A percentile compares a stretch with the other conserved stretches of the same genome.
Conservation (phyloP, 2,113 vertebrate species). For the Sapayoa aenigma region DNA sequence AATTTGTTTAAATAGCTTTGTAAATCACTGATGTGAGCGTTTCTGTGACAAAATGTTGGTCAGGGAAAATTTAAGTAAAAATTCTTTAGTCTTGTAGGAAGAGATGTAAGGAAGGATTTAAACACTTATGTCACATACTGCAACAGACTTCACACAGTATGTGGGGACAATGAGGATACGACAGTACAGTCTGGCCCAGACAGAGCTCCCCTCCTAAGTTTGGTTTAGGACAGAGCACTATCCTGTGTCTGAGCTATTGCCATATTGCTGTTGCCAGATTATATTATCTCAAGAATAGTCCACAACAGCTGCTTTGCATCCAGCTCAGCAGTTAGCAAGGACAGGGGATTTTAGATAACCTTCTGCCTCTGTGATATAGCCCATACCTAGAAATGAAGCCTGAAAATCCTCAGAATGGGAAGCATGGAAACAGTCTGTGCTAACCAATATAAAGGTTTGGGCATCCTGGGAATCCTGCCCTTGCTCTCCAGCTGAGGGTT, state of each 20-base stretch:
- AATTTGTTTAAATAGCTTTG: background rate
- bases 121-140: fast-evolving
- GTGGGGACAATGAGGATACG: background rate
- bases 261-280: slow-evolving; percentile 9
- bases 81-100: background rate
- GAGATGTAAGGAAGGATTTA: background rate
- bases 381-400: background rate
- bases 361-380: background rate
- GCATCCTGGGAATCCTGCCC: background rate
- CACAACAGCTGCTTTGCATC: background rate
- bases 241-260: background rate
- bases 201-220: background rate
- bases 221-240: background rate
- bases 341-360: background rate
- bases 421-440: background rate
- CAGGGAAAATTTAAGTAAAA: background rate
- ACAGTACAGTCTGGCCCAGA: background rate
- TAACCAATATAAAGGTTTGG: background rate
- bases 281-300: background rate
- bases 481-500: background rate
- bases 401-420: background rate
- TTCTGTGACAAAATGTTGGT: background rate
- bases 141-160: background rate
- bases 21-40: background rate
- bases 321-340: background rate